phyloP scores from a whole-genome alignment of 2,888 invertebrate species.

The Mesorhabditis spiculigera region DNA sequence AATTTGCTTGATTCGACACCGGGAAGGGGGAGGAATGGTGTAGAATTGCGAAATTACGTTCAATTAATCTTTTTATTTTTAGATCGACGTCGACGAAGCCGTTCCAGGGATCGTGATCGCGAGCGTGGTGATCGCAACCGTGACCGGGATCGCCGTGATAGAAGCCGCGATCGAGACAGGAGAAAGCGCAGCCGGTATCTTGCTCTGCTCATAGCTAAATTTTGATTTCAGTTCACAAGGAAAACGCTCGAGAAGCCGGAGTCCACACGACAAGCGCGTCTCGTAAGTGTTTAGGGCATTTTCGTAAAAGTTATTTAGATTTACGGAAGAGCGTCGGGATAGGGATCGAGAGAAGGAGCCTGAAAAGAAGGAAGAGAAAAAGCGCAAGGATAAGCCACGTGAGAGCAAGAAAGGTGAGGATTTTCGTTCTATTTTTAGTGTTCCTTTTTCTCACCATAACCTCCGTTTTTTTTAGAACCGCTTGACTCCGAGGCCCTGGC shows the following conservation, averaged over 20 bases:
- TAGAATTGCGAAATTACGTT: too few species aligned
- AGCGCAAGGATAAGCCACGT: constrained; percentile 10
- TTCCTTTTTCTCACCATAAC: constrained; percentile 19
- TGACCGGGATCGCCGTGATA: constrained; percentile 13
- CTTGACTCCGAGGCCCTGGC: constrained; percentile 21
- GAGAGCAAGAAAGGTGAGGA: constrained; percentile 2
- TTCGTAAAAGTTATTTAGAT: neutral
- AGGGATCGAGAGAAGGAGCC: constrained; percentile 22
- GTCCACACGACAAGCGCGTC: constrained; percentile 7
- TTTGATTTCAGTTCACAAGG: neutral
- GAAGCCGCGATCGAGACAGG: constrained; percentile 17
- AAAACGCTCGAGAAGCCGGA: neutral
- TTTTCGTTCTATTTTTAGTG: neutral
- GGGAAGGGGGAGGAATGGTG: too few species aligned
- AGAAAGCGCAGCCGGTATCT: constrained; percentile 12
- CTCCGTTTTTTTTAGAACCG: constrained; percentile 16
- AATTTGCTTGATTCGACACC: neutral
- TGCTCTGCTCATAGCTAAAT: neutral
- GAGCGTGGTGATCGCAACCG: constrained; percentile 13
- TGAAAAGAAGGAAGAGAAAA: constrained; percentile 14
- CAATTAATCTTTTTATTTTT: neutral
- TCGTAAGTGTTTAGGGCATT: neutral
- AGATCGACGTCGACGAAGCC: constrained; percentile 7
- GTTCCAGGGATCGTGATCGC: constrained; percentile 13
- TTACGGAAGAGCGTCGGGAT: constrained; percentile 19